Evolutionary conservation across 2,888 invertebrate genomes (phyloP), one percentile per base, ranked within the genome.

Genomic region (Melolontha melolontha): DNA sequence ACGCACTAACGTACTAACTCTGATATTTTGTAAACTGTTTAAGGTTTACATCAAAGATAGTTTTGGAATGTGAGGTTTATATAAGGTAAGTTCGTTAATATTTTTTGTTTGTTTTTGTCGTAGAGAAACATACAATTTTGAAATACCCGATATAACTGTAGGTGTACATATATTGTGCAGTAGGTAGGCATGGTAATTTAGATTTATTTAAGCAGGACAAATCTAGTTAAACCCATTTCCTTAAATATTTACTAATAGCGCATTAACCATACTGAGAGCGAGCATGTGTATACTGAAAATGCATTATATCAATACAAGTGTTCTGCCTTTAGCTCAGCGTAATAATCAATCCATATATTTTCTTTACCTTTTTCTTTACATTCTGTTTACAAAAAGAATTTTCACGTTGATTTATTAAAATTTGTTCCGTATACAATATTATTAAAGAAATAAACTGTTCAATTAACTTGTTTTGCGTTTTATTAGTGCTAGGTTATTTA

Each of bases 341-440:
- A 50, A 50, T 22, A 50, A 50, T 50, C 22, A 22, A 17, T 50
- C 27, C 14, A 50, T 50, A 8, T 50, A 11, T 17, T 17, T 17
- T n/a, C 50, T 50, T 27, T 27, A 22, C 50, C 50, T 50, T 50
- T 10, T 50, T 1, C n/a, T n/a, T n/a, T n/a, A n/a, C n/a, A n/a
- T n/a, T 52, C 39, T 52, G 34, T 52, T 52, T 52, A 39, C 52
- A 5, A 39, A 39, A 52, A 39, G 16, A 52, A 52, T 52, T 52
- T 52, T 52, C 52, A 34, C 34, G 34, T 52, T 34, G 34, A 52
- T 52, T n/a, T 39, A 39, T 34, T 39, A 34, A 52, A 52, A 52
- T 52, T 52, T 14, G 52, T 52, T 52, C 52, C 52, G 52, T 52
- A 39, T 34, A 39, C 16, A 34, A 34, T 52, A 10, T 14, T 12